Base-by-base conservation (phyloP, 2,113 vertebrate genomes). In the Alligator mississippiensis region DNA sequence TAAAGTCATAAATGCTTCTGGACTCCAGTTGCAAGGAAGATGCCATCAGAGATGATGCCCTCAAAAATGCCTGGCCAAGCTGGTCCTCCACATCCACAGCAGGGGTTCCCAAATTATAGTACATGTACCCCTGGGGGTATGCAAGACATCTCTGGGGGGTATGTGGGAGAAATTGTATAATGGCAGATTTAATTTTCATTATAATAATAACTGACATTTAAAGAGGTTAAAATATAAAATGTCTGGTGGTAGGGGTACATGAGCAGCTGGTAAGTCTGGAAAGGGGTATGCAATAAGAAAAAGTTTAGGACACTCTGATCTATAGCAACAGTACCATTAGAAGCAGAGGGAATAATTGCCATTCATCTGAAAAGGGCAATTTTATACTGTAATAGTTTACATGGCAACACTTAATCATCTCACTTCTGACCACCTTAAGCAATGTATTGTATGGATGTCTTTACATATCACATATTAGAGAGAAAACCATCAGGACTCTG, bases 31-130 rank as follows among this genome's bases (percentile, higher is more conserved):
- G 83, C 90, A 93, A 91, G 80, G 85, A 93, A 88, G 24, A 62
- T 80, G 85, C 94, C 91, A 95, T 94, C 94, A 96, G 94, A 96
- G 83, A 91, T 86, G 85, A 89, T 95, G 91, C 66, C 93, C 88
- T 82, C 0, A 12, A 7, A 76, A 95, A 95, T 95, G 89, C 91
- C 93, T 95, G 94, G 91, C 89, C 93, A 91, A 93, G 21, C 93
- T 95, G 90, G 85, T 89, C 63, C 38, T 92, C 28, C 38, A 14
- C 76, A 92, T 80, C 83, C 74, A 0, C 80, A 87, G 93, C 70
- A 0, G 0, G 47, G 47, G 47, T 47, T 47, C 47, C 47, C 47
- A 47, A 47, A 47, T 9, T 47, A 47, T 47, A 47, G 7, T 47
- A 47, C 47, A 47, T 47, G 47, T 47, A 47, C 47, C 47, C 47